Evolutionary conservation across 2,797 vertebrate species (phyloP), one percentile per base, ranked within the genome.

Genomic region (Tadarida brasiliensis): DNA sequence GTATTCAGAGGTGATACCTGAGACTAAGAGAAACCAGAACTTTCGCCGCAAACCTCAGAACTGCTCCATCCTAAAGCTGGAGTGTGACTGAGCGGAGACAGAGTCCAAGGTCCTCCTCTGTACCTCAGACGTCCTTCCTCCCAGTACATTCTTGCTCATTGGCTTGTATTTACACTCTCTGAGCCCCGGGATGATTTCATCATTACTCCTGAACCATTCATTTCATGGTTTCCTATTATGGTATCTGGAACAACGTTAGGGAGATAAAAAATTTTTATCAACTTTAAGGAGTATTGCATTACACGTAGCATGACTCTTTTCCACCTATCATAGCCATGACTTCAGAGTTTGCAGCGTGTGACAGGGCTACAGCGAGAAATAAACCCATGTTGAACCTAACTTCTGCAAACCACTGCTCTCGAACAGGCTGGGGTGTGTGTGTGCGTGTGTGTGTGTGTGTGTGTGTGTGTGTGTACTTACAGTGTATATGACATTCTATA

Each of bases 391-490:
- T 47, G 56, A 19, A 33, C 28, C 12, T 61, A 70, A 91, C 19
- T 80, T 76, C 14, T 49, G 20, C 44, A 63, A 63, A 44, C 4
- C 28, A 61, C 20, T 71, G 30, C 16, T 44, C 26, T 70, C 5
- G 4, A 63, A 61, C 0, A 5, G 8, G 63, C 15, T 30, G 20
- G 10, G 26, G 16, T 17, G 35, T 19, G 1, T 11, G 17, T 35
- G 57, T 30, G 49, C 6, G 44, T 39, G 30, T 39, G 1, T 5
- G 5, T n/a, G 1, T 54, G 3, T 5, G 14, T 28, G 56, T 28
- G 28, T 9, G 22, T 8, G 33, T 12, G 0, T 2, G 1, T 17
- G 15, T 22, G 30, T n/a, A 17, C n/a, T 59, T 49, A 24, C 12
- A 1, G 3, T 56, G 11, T 26, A 11, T 10, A 3, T 24, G 3